Base-by-base conservation (phyloP, 92 coral and sea anemone species). In the Nematostella vectensis region DNA sequence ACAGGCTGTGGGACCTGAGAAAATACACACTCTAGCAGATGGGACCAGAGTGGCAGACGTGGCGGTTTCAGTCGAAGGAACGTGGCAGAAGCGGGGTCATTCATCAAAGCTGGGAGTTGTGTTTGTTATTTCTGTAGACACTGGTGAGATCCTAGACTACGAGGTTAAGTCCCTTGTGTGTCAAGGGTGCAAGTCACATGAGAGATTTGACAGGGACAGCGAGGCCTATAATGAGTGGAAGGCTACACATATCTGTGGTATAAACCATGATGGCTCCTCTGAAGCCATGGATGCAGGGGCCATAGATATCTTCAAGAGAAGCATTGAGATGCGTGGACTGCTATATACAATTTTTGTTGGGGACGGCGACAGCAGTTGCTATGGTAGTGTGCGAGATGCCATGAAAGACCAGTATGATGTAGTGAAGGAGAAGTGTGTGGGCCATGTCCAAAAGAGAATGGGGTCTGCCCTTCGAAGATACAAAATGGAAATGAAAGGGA, bases 361-460 rank as follows among this genome's bases (percentile, higher is more conserved):
- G 11, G 61, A 56, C 20, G 61, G 61, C n/a, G 61, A 56, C 61
- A 56, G 61, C 43, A 56, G 61, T 16, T 6, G 61, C 24, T 56
- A 20, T 37, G 61, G 61, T 2, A 8, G 50, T 18, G 61, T 56
- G 48, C 25, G 24, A 15, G 61, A 56, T 11, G 61, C 54, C 6
- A 17, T 47, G 28, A 50, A 26, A 42, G 69, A 60, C 42, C 31
- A 27, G 17, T 70, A 61, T 31, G 15, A 30, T 19, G 69, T 70
- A n/a, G 38, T 51, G 18, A 71, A 71, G 25, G 78, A 71, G 47
- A 62, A 71, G 40, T 62, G 78, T 62, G 78, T 71, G 15, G 78
- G 78, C 10, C 78, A 71, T 71, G 71, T 61, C 29, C 71, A 71
- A 25, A 71, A 71, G 48, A 54, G 78, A 44, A 38, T 71, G 23